Evolutionary conservation across 2,888 invertebrate genomes (phyloP).

Genomic region (Pinctada fucata): DNA sequence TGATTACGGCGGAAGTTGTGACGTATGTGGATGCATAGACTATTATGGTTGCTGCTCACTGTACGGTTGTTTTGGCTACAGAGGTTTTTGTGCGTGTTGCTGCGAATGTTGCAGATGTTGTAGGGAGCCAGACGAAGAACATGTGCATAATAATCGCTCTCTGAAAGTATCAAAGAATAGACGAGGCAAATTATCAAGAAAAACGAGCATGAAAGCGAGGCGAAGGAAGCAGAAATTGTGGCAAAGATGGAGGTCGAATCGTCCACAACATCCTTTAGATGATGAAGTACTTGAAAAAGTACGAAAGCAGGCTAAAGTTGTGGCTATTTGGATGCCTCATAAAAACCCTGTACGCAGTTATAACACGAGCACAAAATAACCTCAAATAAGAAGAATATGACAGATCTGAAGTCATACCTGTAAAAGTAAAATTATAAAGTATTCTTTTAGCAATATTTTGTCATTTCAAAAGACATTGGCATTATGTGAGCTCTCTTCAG

Average conservation of each 20-base stretch:
- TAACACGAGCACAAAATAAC: constrained; percentile 38
- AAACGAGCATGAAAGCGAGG: constrained; percentile 23
- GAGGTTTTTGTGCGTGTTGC: constrained; percentile 29
- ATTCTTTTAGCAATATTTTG: no score
- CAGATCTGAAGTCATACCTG: background rate
- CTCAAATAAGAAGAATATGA: background rate
- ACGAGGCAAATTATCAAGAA: constrained; percentile 3
- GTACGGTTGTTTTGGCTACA: constrained; percentile 36
- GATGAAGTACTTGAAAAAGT: constrained; percentile 29
- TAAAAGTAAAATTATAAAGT: no score
- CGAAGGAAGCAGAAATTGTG: constrained; percentile 11
- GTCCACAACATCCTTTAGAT: constrained; percentile 23
- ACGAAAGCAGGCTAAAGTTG: constrained; percentile 21
- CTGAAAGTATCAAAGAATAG: background rate
- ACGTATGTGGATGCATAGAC: constrained; percentile 32
- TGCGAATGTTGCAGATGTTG: constrained; percentile 38
- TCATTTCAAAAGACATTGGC: no score
- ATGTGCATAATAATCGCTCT: constrained; percentile 12
- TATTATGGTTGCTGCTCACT: constrained; percentile 38
- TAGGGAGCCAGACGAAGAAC: constrained; percentile 25
- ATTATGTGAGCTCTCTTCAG: no score
- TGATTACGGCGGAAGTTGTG: constrained; percentile 32
- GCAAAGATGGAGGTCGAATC: constrained; percentile 12
- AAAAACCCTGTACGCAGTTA: constrained; percentile 13
- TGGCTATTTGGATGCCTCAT: constrained; percentile 31